phyloP scores from a whole-genome alignment of 64 coral and sea anemone genomes.

The Porites australiensis region DNA sequence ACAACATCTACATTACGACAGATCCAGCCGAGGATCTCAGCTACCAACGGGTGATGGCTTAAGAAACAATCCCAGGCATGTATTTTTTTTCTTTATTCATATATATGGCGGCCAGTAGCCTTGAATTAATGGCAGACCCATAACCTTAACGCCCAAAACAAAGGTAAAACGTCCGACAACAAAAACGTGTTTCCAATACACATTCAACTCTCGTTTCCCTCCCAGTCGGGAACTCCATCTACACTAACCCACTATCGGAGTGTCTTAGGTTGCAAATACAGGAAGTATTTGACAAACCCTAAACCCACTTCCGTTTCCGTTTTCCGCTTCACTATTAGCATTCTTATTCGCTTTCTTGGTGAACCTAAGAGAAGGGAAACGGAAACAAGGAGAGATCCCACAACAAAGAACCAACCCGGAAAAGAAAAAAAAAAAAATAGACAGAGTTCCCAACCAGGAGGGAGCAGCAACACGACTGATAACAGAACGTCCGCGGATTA shows the following conservation, averaged over 20 bases:
- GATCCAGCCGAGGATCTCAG: neutral
- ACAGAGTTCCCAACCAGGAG: neutral
- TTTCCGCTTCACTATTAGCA: neutral
- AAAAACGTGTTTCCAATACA: neutral
- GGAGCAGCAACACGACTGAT: conserved; percentile 1
- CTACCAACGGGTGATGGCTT: neutral
- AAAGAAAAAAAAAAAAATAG: neutral
- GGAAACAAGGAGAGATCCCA: neutral
- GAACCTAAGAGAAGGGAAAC: neutral
- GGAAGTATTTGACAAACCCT: too few relatives aligned
- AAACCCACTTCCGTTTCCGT: neutral
- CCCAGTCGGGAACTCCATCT: conserved; percentile 8
- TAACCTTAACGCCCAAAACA: too few relatives aligned
- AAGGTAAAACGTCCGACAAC: neutral
- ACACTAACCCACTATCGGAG: neutral
- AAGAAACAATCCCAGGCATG: neutral
- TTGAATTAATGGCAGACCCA: too few relatives aligned
- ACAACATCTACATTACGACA: neutral
- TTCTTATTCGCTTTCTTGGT: neutral
- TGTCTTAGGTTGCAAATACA: too few relatives aligned
- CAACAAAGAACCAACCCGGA: neutral
- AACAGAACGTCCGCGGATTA: neutral
- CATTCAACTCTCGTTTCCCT: neutral
- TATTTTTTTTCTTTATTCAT: too few relatives aligned
- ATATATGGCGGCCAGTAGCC: neutral